phyloP scores from a whole-genome alignment of 2,797 vertebrate species.

The Hafferia zeledoni region DNA sequence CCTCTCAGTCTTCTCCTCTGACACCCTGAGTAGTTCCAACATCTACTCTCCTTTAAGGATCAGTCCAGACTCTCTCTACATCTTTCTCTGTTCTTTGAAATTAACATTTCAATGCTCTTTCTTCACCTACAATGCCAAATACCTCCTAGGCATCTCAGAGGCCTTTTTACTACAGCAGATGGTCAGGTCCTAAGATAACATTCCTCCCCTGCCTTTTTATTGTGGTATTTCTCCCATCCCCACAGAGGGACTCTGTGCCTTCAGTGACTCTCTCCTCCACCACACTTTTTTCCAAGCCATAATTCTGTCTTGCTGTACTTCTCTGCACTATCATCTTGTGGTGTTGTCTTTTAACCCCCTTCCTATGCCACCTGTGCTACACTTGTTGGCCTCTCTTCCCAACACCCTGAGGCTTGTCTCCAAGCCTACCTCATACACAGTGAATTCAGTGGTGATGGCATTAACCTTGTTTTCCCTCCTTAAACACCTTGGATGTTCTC shows the following conservation, averaged over 20 bases:
- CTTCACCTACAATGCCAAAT: not conserved
- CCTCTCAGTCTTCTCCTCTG: not conserved
- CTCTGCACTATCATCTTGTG: not conserved
- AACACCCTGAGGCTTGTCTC: not conserved
- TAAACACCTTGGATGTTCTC: not conserved
- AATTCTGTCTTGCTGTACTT: not conserved
- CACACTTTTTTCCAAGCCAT: not conserved
- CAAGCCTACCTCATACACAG: not conserved
- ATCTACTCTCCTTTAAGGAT: not conserved
- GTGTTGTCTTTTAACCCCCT: not conserved
- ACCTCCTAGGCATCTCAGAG: not conserved
- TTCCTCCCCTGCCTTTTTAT: not conserved
- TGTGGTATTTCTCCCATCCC: not conserved
- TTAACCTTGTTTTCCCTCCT: not conserved
- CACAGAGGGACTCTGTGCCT: not conserved
- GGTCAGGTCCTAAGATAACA: not conserved
- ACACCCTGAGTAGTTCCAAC: not conserved
- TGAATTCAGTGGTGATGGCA: not conserved
- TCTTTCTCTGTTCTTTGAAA: not conserved
- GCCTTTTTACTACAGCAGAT: not conserved
- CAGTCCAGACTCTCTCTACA: not conserved
- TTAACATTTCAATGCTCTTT: not conserved
- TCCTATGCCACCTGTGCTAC: not conserved
- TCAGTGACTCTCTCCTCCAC: not conserved
- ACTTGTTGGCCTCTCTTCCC: not conserved